Evolutionary conservation across 2,113 vertebrate species (phyloP), one percentile per base, ranked within the genome.

Genomic region (Pipa parva): DNA sequence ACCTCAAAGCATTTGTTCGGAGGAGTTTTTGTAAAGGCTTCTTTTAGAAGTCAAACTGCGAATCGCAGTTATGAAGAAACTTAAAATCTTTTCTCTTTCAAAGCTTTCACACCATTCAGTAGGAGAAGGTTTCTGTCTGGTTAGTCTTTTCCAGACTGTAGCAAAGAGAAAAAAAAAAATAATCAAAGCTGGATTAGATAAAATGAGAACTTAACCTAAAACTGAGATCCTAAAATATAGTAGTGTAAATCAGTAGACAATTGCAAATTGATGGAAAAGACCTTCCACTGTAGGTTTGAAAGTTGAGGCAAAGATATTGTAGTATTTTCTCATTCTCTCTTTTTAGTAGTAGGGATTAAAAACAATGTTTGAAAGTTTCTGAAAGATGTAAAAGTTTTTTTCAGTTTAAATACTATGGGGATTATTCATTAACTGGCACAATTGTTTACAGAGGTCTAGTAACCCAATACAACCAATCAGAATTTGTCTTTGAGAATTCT

Each of bases 31-130:
- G 76, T 80, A 76, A 81, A 75, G 52, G 22, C 0, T 63, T 73
- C 81, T 84, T 79, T 84, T 58, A 79, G 78, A 85, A 84, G 78
- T 75, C 73, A 78, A 74, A 76, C 71, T 66, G 75, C 74, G 76
- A 48, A 58, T 75, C 63, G 48, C 63, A 72, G 77, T 78, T 72
- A 71, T 49, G 48, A 55, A 77, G 70, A n/a, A 71, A 74, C 17
- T 58, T 62, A 25, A 45, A 24, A 74, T 66, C 50, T 62, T 63
- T 71, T 74, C 58, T 26, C 51, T 63, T 79, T 74, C 74, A 28
- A 75, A 79, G 33, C 76, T 80, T 63, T 71, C 71, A 63, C 61
- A 26, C 33, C 63, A 59, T 72, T 63, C 21, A 72, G 22, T 6
- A 26, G 55, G 31, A 59, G 59, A 62, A 59, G 17, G 12, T 70